Base-by-base conservation (phyloP, 1,140 invertebrate genomes). In the Bombus huntii region DNA sequence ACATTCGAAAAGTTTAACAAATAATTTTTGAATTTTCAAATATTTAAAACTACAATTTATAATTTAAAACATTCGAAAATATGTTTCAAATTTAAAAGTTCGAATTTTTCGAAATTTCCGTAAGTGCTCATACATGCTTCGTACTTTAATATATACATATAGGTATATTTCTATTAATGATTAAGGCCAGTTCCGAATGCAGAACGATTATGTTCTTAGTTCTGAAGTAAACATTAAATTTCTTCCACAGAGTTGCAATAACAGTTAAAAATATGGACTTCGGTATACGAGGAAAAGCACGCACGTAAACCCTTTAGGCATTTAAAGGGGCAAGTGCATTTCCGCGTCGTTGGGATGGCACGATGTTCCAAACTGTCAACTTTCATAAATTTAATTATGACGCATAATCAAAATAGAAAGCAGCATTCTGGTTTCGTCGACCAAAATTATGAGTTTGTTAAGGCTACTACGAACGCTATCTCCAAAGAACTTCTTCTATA, bases 301-400 rank as follows among this genome's bases (percentile, higher is more conserved):
- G 85, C 74, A 68, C 28, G 68, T 83, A 72, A 66, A 74, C 71
- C 68, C 75, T 83, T 88, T 79, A 75, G 42, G 57, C 53, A 75
- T 70, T 87, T 83, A 42, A 68, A 76, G 53, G 47, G 37, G 47
- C 70, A 87, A 88, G 87, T 88, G 86, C 81, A 87, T 87, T 88
- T 85, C 59, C 81, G 66, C 86, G 86, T 88, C 34, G 65, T 72
- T 57, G 65, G 65, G 15, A 71, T 10, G 42, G 53, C 31, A 62
- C 86, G 47, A 34, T 74, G 62, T 77, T 72, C 80, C 53, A 88
- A 88, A 87, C 86, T 85, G 81, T 87, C 83, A 88, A 72, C 87
- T 75, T 84, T 87, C 81, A 77, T 87, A 88, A 87, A 88, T 87
- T 88, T 84, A 87, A 88, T 88, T 88, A 88, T 39, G 28, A 39